Evolutionary conservation across 2,797 vertebrate genomes (phyloP), one percentile per base, ranked within the genome.

Genomic region (Staurois parvus): DNA sequence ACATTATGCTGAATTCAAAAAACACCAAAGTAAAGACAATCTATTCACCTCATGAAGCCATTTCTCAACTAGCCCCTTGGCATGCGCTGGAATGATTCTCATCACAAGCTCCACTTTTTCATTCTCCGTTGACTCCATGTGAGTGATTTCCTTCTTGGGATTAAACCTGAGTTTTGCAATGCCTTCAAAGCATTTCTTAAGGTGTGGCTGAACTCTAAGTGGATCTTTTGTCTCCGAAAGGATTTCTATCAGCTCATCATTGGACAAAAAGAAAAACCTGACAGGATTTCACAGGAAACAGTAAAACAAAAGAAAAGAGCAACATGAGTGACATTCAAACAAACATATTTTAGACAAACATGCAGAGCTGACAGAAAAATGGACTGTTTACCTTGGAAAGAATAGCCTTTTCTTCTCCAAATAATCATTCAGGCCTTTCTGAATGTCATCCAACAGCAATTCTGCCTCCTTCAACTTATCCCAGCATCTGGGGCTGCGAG

Each of bases 41-140:
- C 93, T 92, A 95, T 92, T 94, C 93, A 95, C 94, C 93, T 96
- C 92, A 84, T 93, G 92, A 91, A 94, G 91, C 91, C 92, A 94
- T 93, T 93, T 93, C 92, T 95, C 94, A 93, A 94, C 94, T 91
- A 94, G 94, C 90, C 94, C 93, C 92, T 93, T 94, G 92, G 94
- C 93, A 93, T 88, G 92, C 82, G 91, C 91, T 90, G 91, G 92
- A 92, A 94, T 93, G 91, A 95, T 93, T 93, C 91, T 0, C 90
- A 91, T 89, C 91, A 93, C 81, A 88, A 92, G 90, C 86, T 92
- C 91, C 86, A 92, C 93, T 93, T 94, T 92, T 92, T 94, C 93
- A 92, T 94, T 94, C 93, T 95, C 94, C 90, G 94, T 90, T 90
- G 93, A 94, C 92, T 94, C 93, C 91, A 91, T 91, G 91, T 92